phyloP scores from a whole-genome alignment of 2,797 vertebrate genomes.

The Tauraco hartlaubi region DNA sequence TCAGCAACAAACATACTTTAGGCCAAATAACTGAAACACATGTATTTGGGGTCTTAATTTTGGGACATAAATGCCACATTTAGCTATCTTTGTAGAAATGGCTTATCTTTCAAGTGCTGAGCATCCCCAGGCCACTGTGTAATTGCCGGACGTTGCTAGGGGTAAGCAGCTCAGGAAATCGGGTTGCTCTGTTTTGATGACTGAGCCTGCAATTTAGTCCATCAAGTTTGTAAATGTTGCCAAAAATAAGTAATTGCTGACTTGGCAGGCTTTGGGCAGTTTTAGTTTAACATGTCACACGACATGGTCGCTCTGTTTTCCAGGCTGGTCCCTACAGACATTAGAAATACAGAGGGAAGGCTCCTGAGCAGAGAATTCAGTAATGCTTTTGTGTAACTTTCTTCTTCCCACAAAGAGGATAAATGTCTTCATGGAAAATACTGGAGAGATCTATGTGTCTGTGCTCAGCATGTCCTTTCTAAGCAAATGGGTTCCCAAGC shows the following conservation, averaged over 20 bases:
- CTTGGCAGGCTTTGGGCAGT: not conserved
- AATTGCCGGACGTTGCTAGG: fast-evolving
- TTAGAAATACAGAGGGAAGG: not conserved
- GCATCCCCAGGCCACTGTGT: not conserved
- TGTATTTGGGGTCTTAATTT: not conserved
- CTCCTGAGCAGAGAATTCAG: not conserved
- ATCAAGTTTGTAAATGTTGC: not conserved
- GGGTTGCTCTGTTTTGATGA: not conserved
- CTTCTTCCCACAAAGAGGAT: not conserved
- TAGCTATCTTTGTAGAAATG: fast-evolving
- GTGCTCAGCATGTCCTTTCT: not conserved
- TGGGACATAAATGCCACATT: not conserved
- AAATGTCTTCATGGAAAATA: not conserved
- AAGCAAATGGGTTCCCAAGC: fast-evolving
- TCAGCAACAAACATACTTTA: not conserved
- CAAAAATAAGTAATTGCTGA: not conserved
- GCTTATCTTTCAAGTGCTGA: not conserved
- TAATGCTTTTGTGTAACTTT: not conserved
- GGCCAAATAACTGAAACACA: not conserved
- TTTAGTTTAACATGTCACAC: not conserved
- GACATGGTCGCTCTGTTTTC: not conserved
- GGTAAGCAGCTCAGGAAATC: not conserved
- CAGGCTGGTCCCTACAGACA: not conserved
- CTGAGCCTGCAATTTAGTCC: not conserved
- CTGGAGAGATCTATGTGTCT: not conserved